Base-by-base conservation (phyloP, 2,797 vertebrate species). In the Sebastes ruberrimus region DNA sequence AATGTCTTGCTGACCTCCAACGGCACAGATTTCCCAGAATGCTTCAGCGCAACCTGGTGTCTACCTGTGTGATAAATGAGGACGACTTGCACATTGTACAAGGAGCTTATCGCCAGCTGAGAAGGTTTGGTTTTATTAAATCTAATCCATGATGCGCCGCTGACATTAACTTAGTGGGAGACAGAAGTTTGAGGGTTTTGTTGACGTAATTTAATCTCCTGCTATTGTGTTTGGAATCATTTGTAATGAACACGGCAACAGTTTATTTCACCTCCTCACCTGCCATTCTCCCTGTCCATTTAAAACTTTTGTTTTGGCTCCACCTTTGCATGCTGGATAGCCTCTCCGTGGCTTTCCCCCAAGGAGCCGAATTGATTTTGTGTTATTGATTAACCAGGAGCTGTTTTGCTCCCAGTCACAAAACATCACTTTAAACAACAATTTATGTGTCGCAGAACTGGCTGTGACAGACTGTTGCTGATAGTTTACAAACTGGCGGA, bases 391-490 rank as follows among this genome's bases (percentile, higher is more conserved):
- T 91, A 93, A 92, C 86, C 87, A 79, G 85, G 80, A 91, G 87
- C 87, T 89, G 88, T 91, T 94, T 94, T 92, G 92, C 92, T 91
- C 88, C 78, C 79, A 86, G 93, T 88, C 92, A 91, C 92, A 92
- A 94, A 94, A 90, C 91, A 94, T 94, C 91, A 89, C 93, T 94
- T 93, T 90, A 90, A 92, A 92, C 93, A 91, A 94, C 92, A 92
- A 93, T 93, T 93, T 93, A 90, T 92, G 83, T 88, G 90, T 92
- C 52, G 25, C 85, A 68, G 88, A 92, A 90, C 66, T 16, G 73
- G 81, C 82, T 74, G 81, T 90, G 91, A 91, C 90, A 91, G 87
- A 89, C 81, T 87, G 86, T 80, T 83, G 88, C 86, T 91, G 90
- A 88, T 89, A 86, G 88, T 92, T 93, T 88, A 90, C 91, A 88